Base-by-base conservation (phyloP, 37 sponge, comb jelly and placozoan genomes). In the Beroe forskalii region DNA sequence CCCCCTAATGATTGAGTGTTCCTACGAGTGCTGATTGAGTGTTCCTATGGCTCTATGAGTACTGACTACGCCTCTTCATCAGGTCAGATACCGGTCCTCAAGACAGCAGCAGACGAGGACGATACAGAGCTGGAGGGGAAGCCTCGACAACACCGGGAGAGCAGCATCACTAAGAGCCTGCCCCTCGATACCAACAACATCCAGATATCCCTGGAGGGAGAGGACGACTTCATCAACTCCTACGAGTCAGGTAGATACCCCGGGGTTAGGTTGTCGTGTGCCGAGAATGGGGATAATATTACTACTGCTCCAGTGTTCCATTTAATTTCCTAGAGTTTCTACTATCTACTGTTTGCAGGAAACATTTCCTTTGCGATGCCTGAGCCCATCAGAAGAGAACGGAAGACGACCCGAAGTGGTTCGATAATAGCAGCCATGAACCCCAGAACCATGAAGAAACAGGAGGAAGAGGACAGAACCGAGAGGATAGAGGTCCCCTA, bases 331-430 rank as follows among this genome's bases (percentile, higher is more conserved):
- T n/a, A n/a, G n/a, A n/a, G n/a, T n/a, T n/a, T n/a, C n/a, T n/a
- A n/a, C n/a, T n/a, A n/a, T n/a, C n/a, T n/a, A n/a, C n/a, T n/a
- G n/a, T n/a, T n/a, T n/a, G n/a, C 86, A 80, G 86, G 86, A 22
- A 80, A 80, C 55, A 80, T 80, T 1, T 4, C 44, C 24, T 80
- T 80, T 43, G 86, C 86, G 4, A 80, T 80, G 86, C 86, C 86
- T 17, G 86, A 80, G 55, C 86, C 44, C 38, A 80, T 80, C 24
- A 41, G 86, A 80, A 9, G 86, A 43, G 86, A 80, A 25, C 39
- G 86, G 86, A 80, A 80, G 28, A 48, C 55, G 6, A 80, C 8
- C 30, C 86, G 86, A 6, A 80, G 86, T 80, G 86, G 86, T 0
- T 80, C 86, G 12, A 38, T 80, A 3, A 38, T 80, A 23, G 86